Evolutionary conservation across 2,113 vertebrate genomes (phyloP).

Genomic region (Aegypius monachus): DNA sequence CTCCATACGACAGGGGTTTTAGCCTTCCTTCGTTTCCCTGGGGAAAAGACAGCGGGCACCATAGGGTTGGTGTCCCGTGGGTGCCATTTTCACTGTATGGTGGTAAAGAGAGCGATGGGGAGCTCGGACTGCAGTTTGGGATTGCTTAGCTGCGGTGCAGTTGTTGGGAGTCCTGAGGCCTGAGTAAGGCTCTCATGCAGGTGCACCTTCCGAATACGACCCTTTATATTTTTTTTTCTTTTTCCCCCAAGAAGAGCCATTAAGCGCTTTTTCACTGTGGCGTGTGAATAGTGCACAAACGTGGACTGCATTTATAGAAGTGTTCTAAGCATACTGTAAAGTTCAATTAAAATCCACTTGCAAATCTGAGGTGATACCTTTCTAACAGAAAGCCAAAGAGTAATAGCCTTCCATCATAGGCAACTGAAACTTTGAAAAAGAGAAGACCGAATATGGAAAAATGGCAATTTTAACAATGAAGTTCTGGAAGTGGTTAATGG

Average conservation of each 20-base stretch:
- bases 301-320: rapidly evolving
- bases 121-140: rapidly evolving
- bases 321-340: neutral
- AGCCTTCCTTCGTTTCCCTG: neutral
- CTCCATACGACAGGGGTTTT: too few relatives aligned
- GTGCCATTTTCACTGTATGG: rapidly evolving
- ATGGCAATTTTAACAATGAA: neutral
- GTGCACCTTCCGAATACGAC: neutral
- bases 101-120: neutral
- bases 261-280: neutral
- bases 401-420: neutral
- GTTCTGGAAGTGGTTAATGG: neutral
- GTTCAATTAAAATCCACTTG: neutral
- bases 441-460: neutral
- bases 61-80: rapidly evolving
- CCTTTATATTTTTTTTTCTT: too few relatives aligned
- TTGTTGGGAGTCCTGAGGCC: neutral
- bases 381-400: neutral
- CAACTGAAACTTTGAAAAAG: neutral
- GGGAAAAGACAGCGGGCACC: neutral
- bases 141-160: neutral
- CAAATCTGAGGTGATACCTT: neutral
- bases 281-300: neutral
- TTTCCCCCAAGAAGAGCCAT: neutral
- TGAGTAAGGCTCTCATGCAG: rapidly evolving